Base-by-base conservation (phyloP, 2,797 vertebrate species). In the Oreochromis grahami region DNA sequence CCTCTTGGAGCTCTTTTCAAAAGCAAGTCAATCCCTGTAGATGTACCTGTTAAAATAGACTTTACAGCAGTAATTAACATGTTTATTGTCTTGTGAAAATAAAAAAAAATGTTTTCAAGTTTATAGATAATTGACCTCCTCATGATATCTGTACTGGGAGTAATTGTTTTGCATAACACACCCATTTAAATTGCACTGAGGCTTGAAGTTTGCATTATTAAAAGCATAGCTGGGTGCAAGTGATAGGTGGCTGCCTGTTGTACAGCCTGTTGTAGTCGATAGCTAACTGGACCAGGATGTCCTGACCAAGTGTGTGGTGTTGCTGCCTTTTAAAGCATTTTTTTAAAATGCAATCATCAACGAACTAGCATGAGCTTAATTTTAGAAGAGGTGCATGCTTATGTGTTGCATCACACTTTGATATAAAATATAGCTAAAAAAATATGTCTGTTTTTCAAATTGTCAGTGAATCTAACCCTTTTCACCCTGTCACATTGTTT, bases 311-410 rank as follows among this genome's bases (percentile, higher is more conserved):
- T 70, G 38, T 65, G 60, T 65, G 65, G 65, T 72, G 15, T 48
- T 29, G 14, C 65, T 45, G 65, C 65, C 14, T 72, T 72, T 12
- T 29, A 15, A 72, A 72, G 24, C 24, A 7, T 45, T 26, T 38
- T 38, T 26, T 7, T 0, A 1, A 26, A 70, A 45, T 29, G 0
- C 43, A 48, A 11, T 72, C 9, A 3, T 48, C 68, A 29, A 17
- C 8, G 15, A 48, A 19, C 5, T 72, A 5, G 17, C 1, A 2
- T 72, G 9, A 29, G 9, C 4, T 29, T 48, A 48, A 72, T 72
- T 72, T 45, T 48, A 72, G 24, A 29, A 48, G 43, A 19, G 68
- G 68, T 48, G 68, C 43, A 29, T 32, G 15, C 9, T 19, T 15
- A 5, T 2, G 41, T 29, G 8, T 45, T 1, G 14, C 74, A 13